A percentile compares a stretch with the other conserved stretches of the same genome.
Evolutionary conservation across 2,888 invertebrate species (phyloP).

Genomic region (Epistrophe eligans): DNA sequence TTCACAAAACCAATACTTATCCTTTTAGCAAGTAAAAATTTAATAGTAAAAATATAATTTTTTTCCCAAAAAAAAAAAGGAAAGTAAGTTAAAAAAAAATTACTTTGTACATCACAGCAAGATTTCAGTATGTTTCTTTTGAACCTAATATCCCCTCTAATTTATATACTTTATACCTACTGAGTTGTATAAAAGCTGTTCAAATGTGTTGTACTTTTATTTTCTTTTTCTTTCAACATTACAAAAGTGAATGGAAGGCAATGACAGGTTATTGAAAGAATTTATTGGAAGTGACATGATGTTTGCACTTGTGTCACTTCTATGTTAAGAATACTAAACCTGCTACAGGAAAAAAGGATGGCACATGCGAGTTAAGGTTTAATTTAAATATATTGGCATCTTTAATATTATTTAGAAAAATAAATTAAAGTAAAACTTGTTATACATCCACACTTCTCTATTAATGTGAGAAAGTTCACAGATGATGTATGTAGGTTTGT

Average conservation of each 20-base stretch:
- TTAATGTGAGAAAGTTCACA: too few relatives aligned
- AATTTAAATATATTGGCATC: too few relatives aligned
- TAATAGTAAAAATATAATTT: slow-evolving; percentile 6
- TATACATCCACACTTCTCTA: too few relatives aligned
- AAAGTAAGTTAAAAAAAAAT: background rate
- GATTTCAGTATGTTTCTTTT: background rate
- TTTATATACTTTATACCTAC: background rate
- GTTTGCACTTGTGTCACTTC: background rate
- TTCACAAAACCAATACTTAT: too few relatives aligned
- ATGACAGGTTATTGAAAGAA: slow-evolving; percentile 5
- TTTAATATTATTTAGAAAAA: too few relatives aligned
- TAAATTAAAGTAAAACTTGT: too few relatives aligned
- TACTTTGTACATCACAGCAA: background rate
- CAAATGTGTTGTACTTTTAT: background rate
- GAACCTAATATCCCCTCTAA: background rate
- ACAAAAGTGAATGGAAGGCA: background rate
- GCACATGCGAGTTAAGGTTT: too few relatives aligned
- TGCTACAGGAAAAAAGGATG: too few relatives aligned
- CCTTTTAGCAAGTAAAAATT: background rate
- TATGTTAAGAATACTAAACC: background rate
- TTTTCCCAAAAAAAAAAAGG: background rate
- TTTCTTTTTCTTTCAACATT: background rate
- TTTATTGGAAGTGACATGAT: slow-evolving; percentile 6
- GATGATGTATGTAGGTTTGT: too few relatives aligned
- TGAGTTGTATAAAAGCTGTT: background rate